Conservation (phyloP, 23 tunicate genomes). For the Trididemnum miniatum region DNA sequence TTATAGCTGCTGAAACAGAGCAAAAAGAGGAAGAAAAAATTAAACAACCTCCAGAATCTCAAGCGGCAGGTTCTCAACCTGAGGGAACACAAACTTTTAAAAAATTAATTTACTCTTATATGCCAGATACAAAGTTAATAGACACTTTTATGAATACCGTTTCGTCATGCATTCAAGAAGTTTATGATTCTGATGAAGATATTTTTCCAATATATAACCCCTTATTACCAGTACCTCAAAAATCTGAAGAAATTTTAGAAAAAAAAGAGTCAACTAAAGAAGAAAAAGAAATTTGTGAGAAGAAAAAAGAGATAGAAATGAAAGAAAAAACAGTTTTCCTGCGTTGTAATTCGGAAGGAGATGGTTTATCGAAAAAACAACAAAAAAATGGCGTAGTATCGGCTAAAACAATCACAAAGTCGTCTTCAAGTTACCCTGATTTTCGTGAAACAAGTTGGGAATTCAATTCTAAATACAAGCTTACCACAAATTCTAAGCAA, state of each 20-base stretch:
- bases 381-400: too few relatives aligned
- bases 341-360: not conserved
- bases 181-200: not conserved
- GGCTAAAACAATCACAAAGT: not conserved
- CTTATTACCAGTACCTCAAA: too few relatives aligned
- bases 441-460: not conserved
- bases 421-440: not conserved
- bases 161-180: not conserved
- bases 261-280: not conserved
- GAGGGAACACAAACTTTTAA: too few relatives aligned
- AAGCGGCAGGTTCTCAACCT: too few relatives aligned
- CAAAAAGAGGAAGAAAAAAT: too few relatives aligned
- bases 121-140: not conserved
- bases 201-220: not conserved
- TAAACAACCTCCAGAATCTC: too few relatives aligned
- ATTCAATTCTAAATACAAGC: not conserved
- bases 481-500: too few relatives aligned
- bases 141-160: not conserved
- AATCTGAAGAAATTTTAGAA: not conserved
- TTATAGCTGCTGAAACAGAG: too few relatives aligned
- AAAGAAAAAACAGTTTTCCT: not conserved
- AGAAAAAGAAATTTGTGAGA: too few relatives aligned
- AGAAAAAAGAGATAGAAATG: not conserved
- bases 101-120: too few relatives aligned
- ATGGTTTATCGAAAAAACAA: too few relatives aligned